Conservation (phyloP, 2,888 invertebrate species). For the Formica aserva region DNA sequence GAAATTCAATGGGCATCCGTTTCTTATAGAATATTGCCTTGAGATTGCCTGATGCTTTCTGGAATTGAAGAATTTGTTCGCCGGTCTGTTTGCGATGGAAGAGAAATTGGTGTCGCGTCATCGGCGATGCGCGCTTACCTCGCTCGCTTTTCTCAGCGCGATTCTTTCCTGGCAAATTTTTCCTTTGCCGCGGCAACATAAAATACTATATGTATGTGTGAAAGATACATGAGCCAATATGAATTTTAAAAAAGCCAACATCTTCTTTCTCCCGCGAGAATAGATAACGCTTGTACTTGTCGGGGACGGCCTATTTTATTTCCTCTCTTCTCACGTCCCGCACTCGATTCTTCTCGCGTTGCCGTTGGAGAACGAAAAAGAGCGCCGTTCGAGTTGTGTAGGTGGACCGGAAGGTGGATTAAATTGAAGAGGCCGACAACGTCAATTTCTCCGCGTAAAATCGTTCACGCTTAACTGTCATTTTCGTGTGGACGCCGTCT, state of each 20-base stretch:
- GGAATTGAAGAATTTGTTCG: constrained; percentile 2
- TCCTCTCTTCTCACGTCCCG: not conserved
- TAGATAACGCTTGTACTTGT: constrained; percentile 23
- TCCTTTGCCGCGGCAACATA: not conserved
- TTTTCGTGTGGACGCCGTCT: constrained; percentile 48
- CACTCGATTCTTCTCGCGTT: constrained; percentile 17
- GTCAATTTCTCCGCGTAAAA: constrained; percentile 43
- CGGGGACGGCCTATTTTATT: not conserved
- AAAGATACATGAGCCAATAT: constrained; percentile 31
- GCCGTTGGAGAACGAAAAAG: constrained; percentile 15
- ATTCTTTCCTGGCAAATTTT: constrained; percentile 6
- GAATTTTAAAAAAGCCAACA: constrained; percentile 51
- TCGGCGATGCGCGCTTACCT: not conserved
- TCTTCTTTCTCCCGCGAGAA: constrained; percentile 10
- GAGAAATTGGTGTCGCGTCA: constrained; percentile 19
- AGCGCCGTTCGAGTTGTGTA: constrained; percentile 15
- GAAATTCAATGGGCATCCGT: not conserved
- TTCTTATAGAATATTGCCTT: not conserved
- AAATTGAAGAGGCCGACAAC: constrained; percentile 53
- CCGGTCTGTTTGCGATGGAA: not conserved
- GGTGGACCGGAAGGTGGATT: constrained; percentile 42
- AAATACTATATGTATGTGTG: constrained; percentile 1
- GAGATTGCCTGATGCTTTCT: constrained; percentile 11
- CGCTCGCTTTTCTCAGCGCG: not conserved
- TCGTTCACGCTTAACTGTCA: constrained; percentile 51